Base-by-base conservation (phyloP, 2,113 vertebrate species). In the Dipodomys spectabilis region DNA sequence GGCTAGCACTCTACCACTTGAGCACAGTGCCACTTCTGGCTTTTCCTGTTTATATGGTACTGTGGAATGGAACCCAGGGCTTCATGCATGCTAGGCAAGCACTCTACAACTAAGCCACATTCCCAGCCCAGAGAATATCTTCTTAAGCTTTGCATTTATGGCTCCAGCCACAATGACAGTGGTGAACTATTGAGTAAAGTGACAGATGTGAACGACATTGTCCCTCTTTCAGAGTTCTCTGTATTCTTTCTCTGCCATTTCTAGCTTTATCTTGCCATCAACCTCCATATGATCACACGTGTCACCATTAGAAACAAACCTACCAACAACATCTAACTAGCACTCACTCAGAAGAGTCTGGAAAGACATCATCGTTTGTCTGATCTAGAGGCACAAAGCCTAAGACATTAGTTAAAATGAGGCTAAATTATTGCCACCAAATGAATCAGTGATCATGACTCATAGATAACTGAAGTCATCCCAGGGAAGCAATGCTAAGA, bases 391-490 rank as follows among this genome's bases (percentile, higher is more conserved):
- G 20, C 25, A 39, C 25, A 32, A 67, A 80, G 35, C 11, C 25
- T 45, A 74, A 68, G 10, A 77, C 30, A 67, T 90, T 1, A 7
- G 5, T 69, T 82, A 92, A 74, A 39, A 86, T 30, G 32, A 69
- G 5, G 88, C 95, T 30, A 53, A 83, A 72, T 71, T 44, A 3
- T 96, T 92, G 87, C 69, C 44, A 90, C 25, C 68, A 78, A 84
- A 60, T 67, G 5, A 75, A 13, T 77, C 64, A 87, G 23, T 78
- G 73, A 86, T 7, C 71, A 74, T 89, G 32, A 64, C 25, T 32
- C 32, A 75, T 10, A 75, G 20, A 30, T 85, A 27, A 93, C 88
- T 82, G 35, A 94, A 69, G 45, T 30, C 45, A 92, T 92, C 9
- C 19, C 19, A 71, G 27, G 25, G 22, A 1, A 69, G 49, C 57